Base-by-base conservation (phyloP, 2,797 vertebrate genomes). In the Centroberyx gerrardi region DNA sequence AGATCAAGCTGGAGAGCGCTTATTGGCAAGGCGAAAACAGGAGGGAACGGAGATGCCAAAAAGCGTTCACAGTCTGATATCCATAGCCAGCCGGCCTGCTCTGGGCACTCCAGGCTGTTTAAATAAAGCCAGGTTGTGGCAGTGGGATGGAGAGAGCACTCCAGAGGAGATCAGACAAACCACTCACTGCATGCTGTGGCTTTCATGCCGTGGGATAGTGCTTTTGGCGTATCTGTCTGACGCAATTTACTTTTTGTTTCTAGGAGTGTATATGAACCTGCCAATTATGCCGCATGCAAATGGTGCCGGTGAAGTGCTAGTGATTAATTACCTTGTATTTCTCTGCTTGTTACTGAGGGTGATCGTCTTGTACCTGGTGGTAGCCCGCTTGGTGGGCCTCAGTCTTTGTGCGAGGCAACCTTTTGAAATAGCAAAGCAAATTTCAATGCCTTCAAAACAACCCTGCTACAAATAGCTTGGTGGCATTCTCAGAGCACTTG, bases 1-100 rank as follows among this genome's bases (percentile, higher is more conserved):
- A 91, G 91, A 92, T 91, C 67, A 81, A 76, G 64, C 72, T 53
- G 68, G 40, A 74, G 80, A 68, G 70, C 15, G 54, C 69, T 78
- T 89, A 86, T 89, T 93, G 86, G 82, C 85, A 76, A 56, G 58
- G 55, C 12, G 8, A 78, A 74, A 91, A 83, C 70, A 80, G 73
- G 52, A 80, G 75, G 51, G 49, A 49, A 14, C n/a, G 58, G 55
- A 63, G 71, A 76, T 82, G 84, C 79, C 83, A 85, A 71, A 78
- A 79, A 74, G 69, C 74, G 56, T 72, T 82, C 70, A 55, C 64
- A 83, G 74, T 65, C 72, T 83, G 64, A 71, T 65, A 69, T 77
- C 60, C 53, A 81, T 68, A 77, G 85, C 73, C 76, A 85, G 83
- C 40, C 48, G 54, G 42, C 40, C 46, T 46, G 17, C 80, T 72